Percentiles rank a stretch among this genome's conserved stretches.
Evolutionary conservation across 53 echinoderm and acorn worm species (phyloP).

Genomic region (Zoroaster sp.): DNA sequence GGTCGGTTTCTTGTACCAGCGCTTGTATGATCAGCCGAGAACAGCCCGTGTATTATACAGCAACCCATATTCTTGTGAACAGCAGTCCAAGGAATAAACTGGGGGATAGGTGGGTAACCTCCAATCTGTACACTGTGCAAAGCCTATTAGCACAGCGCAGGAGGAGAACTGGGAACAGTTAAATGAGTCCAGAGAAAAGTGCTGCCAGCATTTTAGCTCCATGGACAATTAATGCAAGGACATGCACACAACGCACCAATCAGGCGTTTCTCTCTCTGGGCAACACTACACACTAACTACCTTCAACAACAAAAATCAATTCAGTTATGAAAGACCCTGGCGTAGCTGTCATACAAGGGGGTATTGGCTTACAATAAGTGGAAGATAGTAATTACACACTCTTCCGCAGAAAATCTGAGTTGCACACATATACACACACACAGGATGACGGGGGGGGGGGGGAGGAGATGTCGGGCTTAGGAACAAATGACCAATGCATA

Average conservation of each 20-base stretch:
- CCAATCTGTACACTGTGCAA: conserved; percentile 28
- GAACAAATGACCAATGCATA: conserved; percentile 7
- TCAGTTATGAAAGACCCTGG: conserved; percentile 50
- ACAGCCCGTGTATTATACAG: conserved; percentile 14
- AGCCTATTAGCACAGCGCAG: conserved; percentile 46
- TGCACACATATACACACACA: background rate
- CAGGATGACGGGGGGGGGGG: background rate
- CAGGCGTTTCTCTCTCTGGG: conserved; percentile 15
- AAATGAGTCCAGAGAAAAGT: conserved; percentile 24
- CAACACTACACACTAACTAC: conserved; percentile 33
- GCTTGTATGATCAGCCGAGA: conserved; percentile 38
- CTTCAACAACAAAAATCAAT: conserved; percentile 39
- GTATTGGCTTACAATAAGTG: conserved; percentile 52
- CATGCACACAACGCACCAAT: conserved; percentile 20
- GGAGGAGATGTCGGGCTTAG: background rate
- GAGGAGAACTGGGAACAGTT: background rate
- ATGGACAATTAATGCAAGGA: conserved; percentile 49
- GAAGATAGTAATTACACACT: conserved; percentile 54
- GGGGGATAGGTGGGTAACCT: background rate
- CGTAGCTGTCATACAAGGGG: conserved; percentile 42
- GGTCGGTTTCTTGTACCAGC: conserved; percentile 38
- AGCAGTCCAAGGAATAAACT: background rate
- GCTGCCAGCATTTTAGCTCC: conserved; percentile 42
- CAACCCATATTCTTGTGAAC: background rate
- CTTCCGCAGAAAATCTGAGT: conserved; percentile 46